phyloP scores from a whole-genome alignment of 2,888 invertebrate species.

The Diploptera punctata region DNA sequence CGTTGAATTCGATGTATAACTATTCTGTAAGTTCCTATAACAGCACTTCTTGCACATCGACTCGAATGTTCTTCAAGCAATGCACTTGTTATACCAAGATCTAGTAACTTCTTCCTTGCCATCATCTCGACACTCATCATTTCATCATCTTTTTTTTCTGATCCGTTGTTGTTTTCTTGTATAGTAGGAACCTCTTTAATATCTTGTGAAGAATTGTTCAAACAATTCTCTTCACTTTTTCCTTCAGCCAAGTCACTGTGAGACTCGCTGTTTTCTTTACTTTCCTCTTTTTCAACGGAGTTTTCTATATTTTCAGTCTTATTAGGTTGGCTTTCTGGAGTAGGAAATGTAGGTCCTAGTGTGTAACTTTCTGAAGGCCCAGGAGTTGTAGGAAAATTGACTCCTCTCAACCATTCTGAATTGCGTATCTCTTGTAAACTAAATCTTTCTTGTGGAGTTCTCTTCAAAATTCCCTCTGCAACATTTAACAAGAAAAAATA shows the following conservation, averaged over 20 bases:
- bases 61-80: constrained; percentile 62
- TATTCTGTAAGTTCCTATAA: constrained; percentile 75
- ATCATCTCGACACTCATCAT: constrained; percentile 55
- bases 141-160: background rate
- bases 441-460: constrained; percentile 58
- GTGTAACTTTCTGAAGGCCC: constrained; percentile 36
- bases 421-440: constrained; percentile 57
- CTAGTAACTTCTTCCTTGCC: constrained; percentile 58
- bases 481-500: too few species aligned
- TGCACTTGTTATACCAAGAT: constrained; percentile 65
- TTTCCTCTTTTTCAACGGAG: background rate
- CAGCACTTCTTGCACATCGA: constrained; percentile 67
- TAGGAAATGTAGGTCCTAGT: constrained; percentile 21
- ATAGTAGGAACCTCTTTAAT: background rate
- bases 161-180: background rate
- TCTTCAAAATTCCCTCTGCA: constrained; percentile 60
- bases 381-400: constrained; percentile 44
- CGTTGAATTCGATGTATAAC: constrained; percentile 64
- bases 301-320: too few species aligned
- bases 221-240: background rate
- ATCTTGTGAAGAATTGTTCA: background rate
- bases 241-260: background rate
- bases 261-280: too few species aligned
- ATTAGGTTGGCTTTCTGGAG: background rate
- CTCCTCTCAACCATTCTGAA: constrained; percentile 64